These are phyloP conservation scores for Apamea sordens DNA, from an alignment of 2,888 invertebrate species.

Conservation along the genomic window DNA sequence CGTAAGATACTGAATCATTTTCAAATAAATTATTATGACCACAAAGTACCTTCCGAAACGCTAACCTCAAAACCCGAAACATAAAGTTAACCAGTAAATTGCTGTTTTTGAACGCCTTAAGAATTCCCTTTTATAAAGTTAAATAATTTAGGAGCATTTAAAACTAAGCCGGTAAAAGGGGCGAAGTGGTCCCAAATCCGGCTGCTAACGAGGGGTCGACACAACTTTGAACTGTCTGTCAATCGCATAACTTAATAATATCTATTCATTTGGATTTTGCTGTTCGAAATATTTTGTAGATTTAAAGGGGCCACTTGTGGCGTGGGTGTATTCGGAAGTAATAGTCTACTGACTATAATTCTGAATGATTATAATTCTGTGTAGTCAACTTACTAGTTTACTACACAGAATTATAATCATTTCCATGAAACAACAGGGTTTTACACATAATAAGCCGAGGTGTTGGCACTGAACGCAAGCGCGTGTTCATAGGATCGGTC, in stretches of 20 bases:
- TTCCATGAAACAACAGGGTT: too few species aligned
- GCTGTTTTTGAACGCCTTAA: constrained; percentile 49
- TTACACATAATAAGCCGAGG: too few species aligned
- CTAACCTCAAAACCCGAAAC: constrained; percentile 6
- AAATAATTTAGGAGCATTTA: constrained; percentile 63
- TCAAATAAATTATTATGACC: constrained; percentile 15
- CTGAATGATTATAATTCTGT: too few species aligned
- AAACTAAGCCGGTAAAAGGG: constrained; percentile 61
- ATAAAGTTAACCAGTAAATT: constrained; percentile 41
- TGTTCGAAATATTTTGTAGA: not conserved
- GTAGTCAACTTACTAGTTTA: too few species aligned
- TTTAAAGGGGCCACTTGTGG: not conserved
- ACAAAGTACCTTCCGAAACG: constrained; percentile 8
- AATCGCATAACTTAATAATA: constrained; percentile 40
- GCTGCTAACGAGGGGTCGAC: constrained; percentile 44
- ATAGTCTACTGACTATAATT: too few species aligned
- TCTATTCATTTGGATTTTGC: constrained; percentile 6
- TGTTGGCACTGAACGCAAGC: too few species aligned
- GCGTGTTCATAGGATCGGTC: too few species aligned
- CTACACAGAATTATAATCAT: too few species aligned
- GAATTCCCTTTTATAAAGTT: constrained; percentile 40
- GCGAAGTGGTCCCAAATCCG: constrained; percentile 39
- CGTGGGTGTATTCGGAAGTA: too few species aligned
- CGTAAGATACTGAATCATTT: not conserved
- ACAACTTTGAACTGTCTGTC: constrained; percentile 53